Evolutionary conservation across 2,888 invertebrate genomes (phyloP).

Genomic region (Platerodrilus igneus): DNA sequence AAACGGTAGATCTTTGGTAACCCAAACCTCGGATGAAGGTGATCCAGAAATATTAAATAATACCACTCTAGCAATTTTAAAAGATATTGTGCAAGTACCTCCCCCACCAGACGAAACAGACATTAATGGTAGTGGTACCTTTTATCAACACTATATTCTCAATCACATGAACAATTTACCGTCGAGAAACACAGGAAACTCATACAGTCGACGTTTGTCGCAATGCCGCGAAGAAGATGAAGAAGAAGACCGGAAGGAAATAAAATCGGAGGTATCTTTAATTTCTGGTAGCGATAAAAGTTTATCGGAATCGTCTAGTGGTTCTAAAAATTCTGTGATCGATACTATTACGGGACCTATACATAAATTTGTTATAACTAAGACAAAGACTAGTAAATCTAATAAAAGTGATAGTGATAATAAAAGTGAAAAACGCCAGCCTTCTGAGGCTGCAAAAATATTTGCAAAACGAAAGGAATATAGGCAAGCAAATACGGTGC

Average conservation of each 20-base stretch:
- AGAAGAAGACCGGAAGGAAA: slow-evolving; percentile 54
- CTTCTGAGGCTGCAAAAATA: slow-evolving; percentile 48
- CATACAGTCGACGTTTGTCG: slow-evolving; percentile 59
- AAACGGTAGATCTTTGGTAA: slow-evolving; percentile 28
- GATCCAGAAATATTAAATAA: slow-evolving; percentile 65
- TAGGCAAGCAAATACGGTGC: slow-evolving; percentile 62
- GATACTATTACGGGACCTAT: slow-evolving; percentile 48
- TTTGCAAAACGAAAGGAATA: slow-evolving; percentile 50
- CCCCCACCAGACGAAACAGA: slow-evolving; percentile 49
- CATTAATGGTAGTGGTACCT: slow-evolving; percentile 59
- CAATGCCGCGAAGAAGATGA: slow-evolving; percentile 84
- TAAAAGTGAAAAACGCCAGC: no score
- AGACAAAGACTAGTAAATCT: no score
- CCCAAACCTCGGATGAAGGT: slow-evolving; percentile 48
- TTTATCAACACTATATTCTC: slow-evolving; percentile 69
- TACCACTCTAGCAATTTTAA: slow-evolving; percentile 62
- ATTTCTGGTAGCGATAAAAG: slow-evolving; percentile 48
- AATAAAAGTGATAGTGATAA: slow-evolving; percentile 16
- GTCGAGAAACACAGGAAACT: slow-evolving; percentile 56
- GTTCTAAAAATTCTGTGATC: slow-evolving; percentile 46
- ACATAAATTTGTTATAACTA: slow-evolving; percentile 55
- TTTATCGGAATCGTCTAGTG: slow-evolving; percentile 43
- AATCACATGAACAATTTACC: slow-evolving; percentile 68
- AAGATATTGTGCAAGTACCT: slow-evolving; percentile 60
- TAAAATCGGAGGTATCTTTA: slow-evolving; percentile 36